Percentiles rank a stretch among this genome's conserved stretches.
Conservation (phyloP, 2,113 vertebrate genomes). For the Cyanoderma ruficeps region DNA sequence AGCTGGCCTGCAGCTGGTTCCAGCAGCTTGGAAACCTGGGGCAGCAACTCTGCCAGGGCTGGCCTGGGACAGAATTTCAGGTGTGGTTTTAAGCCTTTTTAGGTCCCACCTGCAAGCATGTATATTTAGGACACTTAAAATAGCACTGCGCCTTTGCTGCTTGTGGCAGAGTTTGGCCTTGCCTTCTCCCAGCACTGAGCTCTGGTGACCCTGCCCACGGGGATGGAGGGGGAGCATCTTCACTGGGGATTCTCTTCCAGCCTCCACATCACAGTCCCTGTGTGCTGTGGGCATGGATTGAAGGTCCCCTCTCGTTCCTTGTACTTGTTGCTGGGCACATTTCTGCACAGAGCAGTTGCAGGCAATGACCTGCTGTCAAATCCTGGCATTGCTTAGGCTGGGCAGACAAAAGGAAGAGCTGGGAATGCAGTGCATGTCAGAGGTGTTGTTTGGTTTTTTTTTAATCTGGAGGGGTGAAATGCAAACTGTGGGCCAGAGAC, state of each 20-base stretch:
- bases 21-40: background rate
- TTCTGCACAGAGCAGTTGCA: background rate
- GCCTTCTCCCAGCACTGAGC: background rate
- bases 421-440: background rate
- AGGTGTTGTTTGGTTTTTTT: background rate
- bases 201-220: rapidly evolving
- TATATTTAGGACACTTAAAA: background rate
- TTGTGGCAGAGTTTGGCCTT: background rate
- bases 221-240: background rate
- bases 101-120: background rate
- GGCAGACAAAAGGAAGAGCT: background rate
- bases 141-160: background rate
- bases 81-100: background rate
- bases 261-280: rapidly evolving
- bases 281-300: background rate
- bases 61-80: background rate
- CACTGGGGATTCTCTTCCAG: background rate
- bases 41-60: background rate
- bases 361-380: background rate
- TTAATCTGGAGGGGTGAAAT: background rate
- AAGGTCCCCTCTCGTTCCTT: background rate
- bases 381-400: background rate
- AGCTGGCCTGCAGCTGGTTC: background rate
- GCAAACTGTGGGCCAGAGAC: background rate
- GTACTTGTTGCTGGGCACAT: background rate